Evolutionary conservation across 2,113 vertebrate genomes (phyloP).

Genomic region (Brachyhypopomus gauderio): DNA sequence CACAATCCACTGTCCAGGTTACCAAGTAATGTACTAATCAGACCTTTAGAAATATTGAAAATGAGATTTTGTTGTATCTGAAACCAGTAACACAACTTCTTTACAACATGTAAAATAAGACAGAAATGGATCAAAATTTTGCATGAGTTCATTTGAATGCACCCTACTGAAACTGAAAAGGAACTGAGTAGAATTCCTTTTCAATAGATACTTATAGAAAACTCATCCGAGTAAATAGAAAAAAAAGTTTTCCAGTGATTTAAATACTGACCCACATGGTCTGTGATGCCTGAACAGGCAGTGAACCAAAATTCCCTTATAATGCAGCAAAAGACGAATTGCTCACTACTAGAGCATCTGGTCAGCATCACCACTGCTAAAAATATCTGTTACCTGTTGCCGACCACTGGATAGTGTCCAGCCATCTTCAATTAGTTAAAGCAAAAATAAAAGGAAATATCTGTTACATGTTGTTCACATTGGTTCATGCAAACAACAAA

Average conservation of each 20-base stretch:
- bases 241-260: too few relatives aligned
- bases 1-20: conserved; percentile 39
- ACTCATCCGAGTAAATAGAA: neutral
- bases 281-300: too few relatives aligned
- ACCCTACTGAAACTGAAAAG: neutral
- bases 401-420: neutral
- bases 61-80: too few relatives aligned
- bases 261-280: neutral
- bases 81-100: neutral
- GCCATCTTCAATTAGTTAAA: too few relatives aligned
- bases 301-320: neutral
- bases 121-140: neutral
- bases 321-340: neutral
- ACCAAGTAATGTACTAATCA: conserved; percentile 40
- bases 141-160: neutral
- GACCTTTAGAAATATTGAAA: neutral
- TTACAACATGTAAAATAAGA: neutral
- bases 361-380: neutral
- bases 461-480: neutral
- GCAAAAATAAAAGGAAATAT: neutral
- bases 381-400: neutral
- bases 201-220: too few relatives aligned
- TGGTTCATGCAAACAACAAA: neutral
- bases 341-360: neutral
- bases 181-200: neutral